Evolutionary conservation across 2,797 vertebrate species (phyloP).

Genomic region (Nannoperca obscura): DNA sequence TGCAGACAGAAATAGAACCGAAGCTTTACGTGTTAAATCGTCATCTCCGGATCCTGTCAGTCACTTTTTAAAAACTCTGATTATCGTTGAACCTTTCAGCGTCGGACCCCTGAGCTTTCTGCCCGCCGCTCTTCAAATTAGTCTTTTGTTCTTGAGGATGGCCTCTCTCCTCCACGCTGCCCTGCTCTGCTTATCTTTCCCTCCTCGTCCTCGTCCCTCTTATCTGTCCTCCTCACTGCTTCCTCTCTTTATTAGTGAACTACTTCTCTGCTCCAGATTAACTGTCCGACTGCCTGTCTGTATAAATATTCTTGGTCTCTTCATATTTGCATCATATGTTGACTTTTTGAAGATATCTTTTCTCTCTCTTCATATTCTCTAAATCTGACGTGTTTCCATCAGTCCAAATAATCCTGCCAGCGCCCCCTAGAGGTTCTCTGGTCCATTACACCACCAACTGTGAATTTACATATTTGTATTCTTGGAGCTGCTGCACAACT

Average conservation of each 20-base stretch:
- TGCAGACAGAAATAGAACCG: slow-evolving; percentile 34
- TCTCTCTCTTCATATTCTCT: neutral
- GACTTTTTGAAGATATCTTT: no score
- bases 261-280: slow-evolving; percentile 40
- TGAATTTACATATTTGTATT: neutral
- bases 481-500: no score
- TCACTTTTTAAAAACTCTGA: slow-evolving; percentile 51
- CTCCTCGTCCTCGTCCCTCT: slow-evolving; percentile 39
- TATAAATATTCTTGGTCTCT: neutral
- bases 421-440: neutral
- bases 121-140: slow-evolving; percentile 48
- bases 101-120: slow-evolving; percentile 51
- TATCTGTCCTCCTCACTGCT: slow-evolving; percentile 53
- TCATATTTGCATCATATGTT: neutral
- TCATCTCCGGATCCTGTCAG: slow-evolving; percentile 52
- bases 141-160: slow-evolving; percentile 62
- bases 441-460: neutral
- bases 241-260: slow-evolving; percentile 37
- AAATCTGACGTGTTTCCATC: neutral
- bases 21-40: slow-evolving; percentile 36
- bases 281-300: neutral
- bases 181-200: slow-evolving; percentile 37
- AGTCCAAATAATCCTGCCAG: no score
- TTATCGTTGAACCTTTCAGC: slow-evolving; percentile 55
- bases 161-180: slow-evolving; percentile 41